phyloP scores from a whole-genome alignment of 2,113 vertebrate genomes.

The Hypanus sabinus region DNA sequence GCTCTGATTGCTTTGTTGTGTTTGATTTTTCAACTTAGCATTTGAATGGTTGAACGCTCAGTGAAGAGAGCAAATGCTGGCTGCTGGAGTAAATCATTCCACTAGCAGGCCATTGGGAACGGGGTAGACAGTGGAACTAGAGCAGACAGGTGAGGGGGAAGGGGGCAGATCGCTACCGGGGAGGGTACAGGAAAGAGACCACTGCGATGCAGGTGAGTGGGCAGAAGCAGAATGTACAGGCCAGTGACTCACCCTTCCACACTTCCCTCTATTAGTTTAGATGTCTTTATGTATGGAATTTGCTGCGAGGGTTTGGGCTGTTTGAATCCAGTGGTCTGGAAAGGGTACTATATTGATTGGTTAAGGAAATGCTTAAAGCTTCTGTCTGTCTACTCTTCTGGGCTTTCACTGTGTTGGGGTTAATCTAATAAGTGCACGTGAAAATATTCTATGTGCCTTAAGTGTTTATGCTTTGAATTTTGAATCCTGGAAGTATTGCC shows the following conservation, averaged over 20 bases:
- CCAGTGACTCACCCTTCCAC: neutral
- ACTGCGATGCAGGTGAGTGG: neutral
- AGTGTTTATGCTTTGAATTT: neutral
- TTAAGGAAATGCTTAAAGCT: neutral
- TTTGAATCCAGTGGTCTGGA: neutral
- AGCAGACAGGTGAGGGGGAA: neutral
- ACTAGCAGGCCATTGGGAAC: neutral
- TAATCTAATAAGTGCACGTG: neutral
- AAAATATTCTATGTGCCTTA: neutral
- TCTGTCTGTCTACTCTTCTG: neutral
- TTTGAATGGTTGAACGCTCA: neutral
- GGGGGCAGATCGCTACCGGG: too few relatives aligned
- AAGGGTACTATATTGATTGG: neutral
- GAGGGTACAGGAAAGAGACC: neutral
- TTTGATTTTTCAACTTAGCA: neutral
- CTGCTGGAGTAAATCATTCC: neutral
- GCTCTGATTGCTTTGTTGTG: neutral
- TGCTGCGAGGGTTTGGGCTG: neutral
- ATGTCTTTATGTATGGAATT: too few relatives aligned
- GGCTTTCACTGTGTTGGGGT: neutral
- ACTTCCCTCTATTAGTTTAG: neutral
- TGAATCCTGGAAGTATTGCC: too few relatives aligned
- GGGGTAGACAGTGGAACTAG: neutral
- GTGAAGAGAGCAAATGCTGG: neutral
- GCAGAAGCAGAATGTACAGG: neutral